Base-by-base conservation (phyloP, 2,888 invertebrate genomes). In the Dryadula phaetusa region DNA sequence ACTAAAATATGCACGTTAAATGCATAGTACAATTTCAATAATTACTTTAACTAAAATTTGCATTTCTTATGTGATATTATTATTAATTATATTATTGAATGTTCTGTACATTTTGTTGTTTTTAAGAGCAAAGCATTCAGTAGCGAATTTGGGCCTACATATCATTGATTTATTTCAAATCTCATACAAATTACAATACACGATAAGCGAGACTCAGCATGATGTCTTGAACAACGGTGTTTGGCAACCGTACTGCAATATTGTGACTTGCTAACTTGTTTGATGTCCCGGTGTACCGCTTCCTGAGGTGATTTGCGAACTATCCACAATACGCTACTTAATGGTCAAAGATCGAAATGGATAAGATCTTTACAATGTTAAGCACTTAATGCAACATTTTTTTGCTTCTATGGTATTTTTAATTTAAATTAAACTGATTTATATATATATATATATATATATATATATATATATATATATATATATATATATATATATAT, bases 141-240 rank as follows among this genome's bases (percentile, higher is more conserved):
- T 66, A 63, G 70, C 67, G 44, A 64, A 49, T 67, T 66, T 56
- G 61, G 6, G 63, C 68, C 62, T 62, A 58, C 28, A 53, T 54
- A 62, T 54, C 54, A 52, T 56, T 63, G 62, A 68, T 47, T 66
- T 66, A 66, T 69, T 68, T 61, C 53, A 66, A 66, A 68, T 63
- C 40, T 44, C 47, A 56, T 58, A 71, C 66, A 71, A 71, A 66
- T 69, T 64, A 64, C 60, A 22, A 63, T 56, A 64, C 25, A 22
- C 42, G 69, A 64, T 68, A 68, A 68, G 56, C 63, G 54, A 47
- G 49, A 44, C 70, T 16, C 70, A 69, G 70, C 64, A 46, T 69
- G 64, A 66, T 61, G 64, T 69, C 69, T 44, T 58, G 44, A 63
- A 66, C 63, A 60, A 67, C 47, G 47, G 47, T 64, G 69, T 69